Conservation (phyloP, 2,797 vertebrate species). For the Helicolenus hilgendorfi region DNA sequence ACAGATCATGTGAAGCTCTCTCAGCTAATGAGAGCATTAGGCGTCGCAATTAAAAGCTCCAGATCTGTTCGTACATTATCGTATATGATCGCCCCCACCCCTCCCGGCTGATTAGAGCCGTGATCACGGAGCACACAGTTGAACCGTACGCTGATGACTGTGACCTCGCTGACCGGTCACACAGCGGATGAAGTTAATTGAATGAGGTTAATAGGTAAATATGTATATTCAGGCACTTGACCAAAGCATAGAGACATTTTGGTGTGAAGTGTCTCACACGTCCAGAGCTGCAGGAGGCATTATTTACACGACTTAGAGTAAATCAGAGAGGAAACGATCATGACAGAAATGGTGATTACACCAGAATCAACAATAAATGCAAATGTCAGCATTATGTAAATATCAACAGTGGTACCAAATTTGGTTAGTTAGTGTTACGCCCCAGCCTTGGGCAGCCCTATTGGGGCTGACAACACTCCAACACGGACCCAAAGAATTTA, state of each 20-base stretch:
- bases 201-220: slow-evolving; percentile 27
- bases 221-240: neutral
- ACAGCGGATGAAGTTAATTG: neutral
- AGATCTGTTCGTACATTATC: slow-evolving; percentile 23
- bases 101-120: slow-evolving; percentile 13
- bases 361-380: neutral
- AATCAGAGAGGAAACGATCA: too few relatives aligned
- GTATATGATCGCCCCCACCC: neutral
- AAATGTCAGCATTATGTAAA: neutral
- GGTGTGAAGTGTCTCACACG: neutral
- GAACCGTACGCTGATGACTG: neutral
- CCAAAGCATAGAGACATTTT: neutral
- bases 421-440: too few relatives aligned
- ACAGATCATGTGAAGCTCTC: slow-evolving; percentile 20
- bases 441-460: too few relatives aligned
- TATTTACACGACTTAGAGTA: neutral
- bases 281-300: neutral
- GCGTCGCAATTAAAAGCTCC: slow-evolving; percentile 42
- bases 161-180: slow-evolving; percentile 16
- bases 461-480: too few relatives aligned
- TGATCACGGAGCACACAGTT: neutral
- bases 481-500: too few relatives aligned
- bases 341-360: too few relatives aligned
- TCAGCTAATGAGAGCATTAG: slow-evolving; percentile 53
- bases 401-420: neutral